These are phyloP conservation scores for Acronicta alni DNA, from an alignment of 2,888 invertebrate species.

Conservation along the genomic window DNA sequence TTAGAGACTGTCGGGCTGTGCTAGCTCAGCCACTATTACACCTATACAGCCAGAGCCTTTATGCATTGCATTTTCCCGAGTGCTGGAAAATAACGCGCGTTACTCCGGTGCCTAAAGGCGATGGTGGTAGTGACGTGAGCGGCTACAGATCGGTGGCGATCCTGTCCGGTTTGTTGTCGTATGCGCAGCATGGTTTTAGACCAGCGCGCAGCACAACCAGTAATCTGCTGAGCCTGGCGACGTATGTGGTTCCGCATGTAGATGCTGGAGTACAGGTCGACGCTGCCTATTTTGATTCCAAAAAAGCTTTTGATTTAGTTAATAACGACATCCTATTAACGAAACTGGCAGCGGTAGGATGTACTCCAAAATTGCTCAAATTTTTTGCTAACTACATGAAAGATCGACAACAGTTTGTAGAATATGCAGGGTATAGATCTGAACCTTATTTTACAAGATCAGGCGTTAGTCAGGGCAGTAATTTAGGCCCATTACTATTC, in stretches of 20 bases:
- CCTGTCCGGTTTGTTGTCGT: neutral
- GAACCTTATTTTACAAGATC: slow-evolving; percentile 2
- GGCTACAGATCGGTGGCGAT: slow-evolving; percentile 7
- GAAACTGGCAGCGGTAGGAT: slow-evolving; percentile 5
- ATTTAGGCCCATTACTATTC: neutral
- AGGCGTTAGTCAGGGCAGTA: slow-evolving; percentile 1
- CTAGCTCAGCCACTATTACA: slow-evolving; percentile 1
- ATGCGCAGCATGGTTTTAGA: slow-evolving; percentile 11
- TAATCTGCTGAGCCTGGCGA: neutral
- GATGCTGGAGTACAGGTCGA: slow-evolving; percentile 7
- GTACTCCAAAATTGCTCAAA: slow-evolving; percentile 7
- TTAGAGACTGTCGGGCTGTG: neutral
- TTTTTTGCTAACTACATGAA: too few species aligned
- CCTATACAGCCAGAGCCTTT: neutral
- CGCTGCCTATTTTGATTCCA: slow-evolving; percentile 1
- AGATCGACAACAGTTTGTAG: slow-evolving; percentile 4
- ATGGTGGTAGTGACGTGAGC: slow-evolving; percentile 1
- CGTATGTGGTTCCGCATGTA: slow-evolving; percentile 2
- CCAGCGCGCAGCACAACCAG: too few species aligned
- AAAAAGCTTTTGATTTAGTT: slow-evolving; percentile 14
- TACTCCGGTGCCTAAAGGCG: slow-evolving; percentile 5
- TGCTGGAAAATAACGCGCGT: slow-evolving; percentile 7
- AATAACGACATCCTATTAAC: slow-evolving; percentile 2
- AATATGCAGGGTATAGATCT: slow-evolving; percentile 5
- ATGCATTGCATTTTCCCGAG: slow-evolving; percentile 4